Base-by-base conservation (phyloP, 2,888 invertebrate genomes). In the Limnephilus auricula region DNA sequence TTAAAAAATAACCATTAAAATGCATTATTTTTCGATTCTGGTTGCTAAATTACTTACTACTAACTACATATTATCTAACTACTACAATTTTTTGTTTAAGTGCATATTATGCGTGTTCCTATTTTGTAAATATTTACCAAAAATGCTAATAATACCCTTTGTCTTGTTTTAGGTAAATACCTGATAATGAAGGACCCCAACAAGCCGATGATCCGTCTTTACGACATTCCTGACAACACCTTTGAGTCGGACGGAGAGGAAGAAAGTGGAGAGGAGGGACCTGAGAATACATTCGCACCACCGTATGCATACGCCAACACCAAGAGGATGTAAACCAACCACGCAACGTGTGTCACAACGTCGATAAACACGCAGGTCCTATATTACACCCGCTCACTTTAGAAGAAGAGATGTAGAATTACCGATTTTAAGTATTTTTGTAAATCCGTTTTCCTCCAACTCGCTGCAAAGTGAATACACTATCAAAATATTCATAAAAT, bases 121-220 rank as follows among this genome's bases (percentile, higher is more conserved):
- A n/a, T n/a, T n/a, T n/a, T n/a, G n/a, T n/a, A n/a, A n/a, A 15
- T n/a, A n/a, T n/a, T n/a, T n/a, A n/a, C n/a, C 18, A 65, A 65
- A 65, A 65, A 25, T 25, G 25, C 18, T 80, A 32, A 80, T 12
- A 31, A 80, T 80, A 32, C 15, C 15, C 31, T 82, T 82, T 82
- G 25, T 85, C 90, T 83, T 91, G 82, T 94, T 94, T 0, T 94
- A 96, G 96, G 96, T 93, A 98, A 98, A 95, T 99, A 99, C 95
- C 96, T 99, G 94, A 99, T 99, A 93, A 99, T 99, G 98, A 99
- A 99, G 95, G 99, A 99, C 95, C 99, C 99, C 5, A 99, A 99
- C 96, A 99, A 99, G 97, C 99, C 99, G 0, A 97, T 99, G 96
- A 98, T 99, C 94, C 98, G 99, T 93, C 96, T 99, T 93, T 99